These are phyloP conservation scores for Pipistrellus nathusii DNA, from an alignment of 2,797 vertebrate species.

Conservation along the genomic window DNA sequence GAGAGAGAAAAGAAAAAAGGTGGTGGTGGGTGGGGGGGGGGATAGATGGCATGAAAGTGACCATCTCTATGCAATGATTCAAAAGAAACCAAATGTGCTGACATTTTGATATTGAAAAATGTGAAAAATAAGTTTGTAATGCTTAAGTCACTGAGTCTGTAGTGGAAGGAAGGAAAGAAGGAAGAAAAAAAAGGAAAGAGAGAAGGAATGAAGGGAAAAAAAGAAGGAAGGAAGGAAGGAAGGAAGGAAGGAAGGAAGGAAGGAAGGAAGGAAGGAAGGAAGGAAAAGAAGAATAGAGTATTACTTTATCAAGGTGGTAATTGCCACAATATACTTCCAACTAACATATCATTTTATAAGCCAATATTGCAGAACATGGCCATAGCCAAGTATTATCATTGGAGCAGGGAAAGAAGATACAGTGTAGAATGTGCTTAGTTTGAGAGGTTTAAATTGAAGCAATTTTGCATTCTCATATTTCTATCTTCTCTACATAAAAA, in stretches of 20 bases:
- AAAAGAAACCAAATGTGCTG: not conserved
- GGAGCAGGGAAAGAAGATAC: not conserved
- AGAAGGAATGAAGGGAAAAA: too few relatives aligned
- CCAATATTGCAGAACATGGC: constrained; percentile 1
- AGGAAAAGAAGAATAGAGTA: not conserved
- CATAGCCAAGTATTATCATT: not conserved
- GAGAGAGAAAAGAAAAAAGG: not conserved
- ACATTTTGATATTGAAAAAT: not conserved
- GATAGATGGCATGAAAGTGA: fast-evolving
- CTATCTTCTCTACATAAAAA: constrained; percentile 47
- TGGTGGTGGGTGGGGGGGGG: too few relatives aligned
- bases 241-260: not conserved
- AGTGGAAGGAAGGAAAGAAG: not conserved
- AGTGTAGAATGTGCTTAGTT: constrained; percentile 59
- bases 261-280: not conserved
- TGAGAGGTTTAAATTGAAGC: constrained; percentile 70
- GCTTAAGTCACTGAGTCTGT: not conserved
- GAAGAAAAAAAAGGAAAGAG: too few relatives aligned
- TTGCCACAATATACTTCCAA: not conserved
- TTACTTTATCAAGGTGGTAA: not conserved
- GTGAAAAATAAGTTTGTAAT: not conserved
- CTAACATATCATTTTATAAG: constrained; percentile 20
- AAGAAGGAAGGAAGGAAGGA: too few relatives aligned
- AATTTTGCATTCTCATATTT: constrained; percentile 69
- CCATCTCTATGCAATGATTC: not conserved